Evolutionary conservation across 1,140 invertebrate species (phyloP).

Genomic region (Plutomurus gul): DNA sequence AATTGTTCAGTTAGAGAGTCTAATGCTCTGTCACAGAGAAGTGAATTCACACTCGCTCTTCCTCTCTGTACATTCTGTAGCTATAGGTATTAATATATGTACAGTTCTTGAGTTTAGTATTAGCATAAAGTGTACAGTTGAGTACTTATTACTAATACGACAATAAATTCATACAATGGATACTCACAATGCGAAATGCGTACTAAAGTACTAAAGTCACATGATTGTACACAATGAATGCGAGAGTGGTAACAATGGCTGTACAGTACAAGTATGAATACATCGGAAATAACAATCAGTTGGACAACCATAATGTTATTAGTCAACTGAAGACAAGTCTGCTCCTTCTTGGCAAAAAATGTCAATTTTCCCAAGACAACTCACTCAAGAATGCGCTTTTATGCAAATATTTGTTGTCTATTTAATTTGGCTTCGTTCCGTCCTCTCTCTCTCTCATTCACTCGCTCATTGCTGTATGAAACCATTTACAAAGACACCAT

Average conservation of each 20-base stretch:
- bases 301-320: neutral
- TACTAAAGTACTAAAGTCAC: too few relatives aligned
- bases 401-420: neutral
- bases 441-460: neutral
- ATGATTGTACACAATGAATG: too few relatives aligned
- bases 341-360: conserved; percentile 24
- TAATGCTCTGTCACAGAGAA: neutral
- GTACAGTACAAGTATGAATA: too few relatives aligned
- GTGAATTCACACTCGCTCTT: neutral
- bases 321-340: neutral
- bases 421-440: conserved; percentile 6
- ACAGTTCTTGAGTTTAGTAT: too few relatives aligned
- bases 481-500: neutral
- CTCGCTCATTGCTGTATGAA: too few relatives aligned
- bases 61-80: neutral
- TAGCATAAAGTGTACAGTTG: too few relatives aligned
- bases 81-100: neutral
- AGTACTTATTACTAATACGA: too few relatives aligned
- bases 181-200: too few relatives aligned
- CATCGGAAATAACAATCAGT: neutral
- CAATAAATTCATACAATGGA: too few relatives aligned
- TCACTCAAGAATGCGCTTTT: conserved; percentile 1
- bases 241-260: too few relatives aligned
- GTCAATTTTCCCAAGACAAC: neutral
- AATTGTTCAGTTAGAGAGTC: neutral